Evolutionary conservation across 2,888 invertebrate species (phyloP), one percentile per base, ranked within the genome.

Genomic region (Electrophaes corylata): DNA sequence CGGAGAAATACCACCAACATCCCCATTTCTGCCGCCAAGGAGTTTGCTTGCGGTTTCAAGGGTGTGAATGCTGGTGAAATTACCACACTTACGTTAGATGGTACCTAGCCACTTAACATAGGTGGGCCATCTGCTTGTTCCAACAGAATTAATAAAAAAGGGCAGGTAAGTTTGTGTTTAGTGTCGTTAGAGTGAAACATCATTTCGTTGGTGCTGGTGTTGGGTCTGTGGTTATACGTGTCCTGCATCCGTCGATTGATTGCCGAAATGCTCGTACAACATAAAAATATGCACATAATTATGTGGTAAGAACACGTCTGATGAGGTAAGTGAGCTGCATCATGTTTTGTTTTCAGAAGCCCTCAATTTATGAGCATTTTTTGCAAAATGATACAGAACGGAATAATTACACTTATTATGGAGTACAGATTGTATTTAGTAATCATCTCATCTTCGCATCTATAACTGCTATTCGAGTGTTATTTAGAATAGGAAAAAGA

Each of bases 171-270:
- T 26, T 5, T 33, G 3, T 16, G 37, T 37, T 6, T 39, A 35
- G 1, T 12, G n/a, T 14, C 14, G 16, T 16, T 19, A 2, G 5
- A 53, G 53, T 46, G 46, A 47, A 33, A 41, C 11, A 40, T 41
- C 16, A 16, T 20, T 31, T 8, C n/a, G 14, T 18, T 4, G 3
- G 2, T 20, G 40, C 45, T 52, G n/a, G 12, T 16, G 12, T 16
- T 39, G 4, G 20, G 4, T 55, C 48, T 44, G 26, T 40, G 37
- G 57, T 55, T 45, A 43, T 67, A 70, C 72, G 70, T 72, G 70
- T 60, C 64, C 67, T 73, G 71, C 69, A 69, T 77, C 65, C 66
- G 35, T 48, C 48, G 54, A 60, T 40, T 41, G 57, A 67, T 57
- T 60, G 52, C 58, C 53, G 45, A 47, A 49, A 62, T 50, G 46